Base-by-base conservation (phyloP, 2,888 invertebrate species). In the Troides oblongomaculatus region DNA sequence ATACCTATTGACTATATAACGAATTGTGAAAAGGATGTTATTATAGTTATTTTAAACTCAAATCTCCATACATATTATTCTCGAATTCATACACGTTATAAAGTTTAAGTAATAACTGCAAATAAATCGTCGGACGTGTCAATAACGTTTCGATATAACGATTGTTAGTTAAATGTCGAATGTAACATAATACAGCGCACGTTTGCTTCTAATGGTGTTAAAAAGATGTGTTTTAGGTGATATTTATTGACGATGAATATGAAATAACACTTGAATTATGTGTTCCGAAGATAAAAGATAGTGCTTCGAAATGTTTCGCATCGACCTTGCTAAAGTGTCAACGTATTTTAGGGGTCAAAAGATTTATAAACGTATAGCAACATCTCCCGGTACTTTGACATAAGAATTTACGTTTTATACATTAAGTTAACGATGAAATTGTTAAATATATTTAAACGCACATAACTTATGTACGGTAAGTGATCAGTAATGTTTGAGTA, bases 181-280 rank as follows among this genome's bases (percentile, higher is more conserved):
- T 64, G 66, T 62, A 70, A 70, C 46, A 67, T 64, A 64, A 70
- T 70, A 67, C 70, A 59, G 62, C 62, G 17, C 53, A 64, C 70
- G 67, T 70, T 67, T 64, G 39, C 23, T 36, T 59, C 70, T 70
- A 70, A 67, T 70, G 66, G 70, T 70, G 70, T 69, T 65, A 69
- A 69, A 69, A 68, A 69, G 69, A 62, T 62, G 62, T 69, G 65
- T 70, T 67, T 23, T 64, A 64, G 50, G 50, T 60, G 18, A 70
- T 63, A 70, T 70, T 70, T 66, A 70, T 70, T 57, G 66, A 66
- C 66, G 46, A 64, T 70, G 64, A 60, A 70, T 70, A 70, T 70
- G 70, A 70, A 66, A 66, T 63, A 66, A 60, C 23, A 50, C 63
- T 59, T 70, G 66, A 70, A 70, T 66, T 70, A 70, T 70, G 70